Evolutionary conservation across 2,113 vertebrate genomes (phyloP).

Genomic region (Ibidorhyncha struthersii): DNA sequence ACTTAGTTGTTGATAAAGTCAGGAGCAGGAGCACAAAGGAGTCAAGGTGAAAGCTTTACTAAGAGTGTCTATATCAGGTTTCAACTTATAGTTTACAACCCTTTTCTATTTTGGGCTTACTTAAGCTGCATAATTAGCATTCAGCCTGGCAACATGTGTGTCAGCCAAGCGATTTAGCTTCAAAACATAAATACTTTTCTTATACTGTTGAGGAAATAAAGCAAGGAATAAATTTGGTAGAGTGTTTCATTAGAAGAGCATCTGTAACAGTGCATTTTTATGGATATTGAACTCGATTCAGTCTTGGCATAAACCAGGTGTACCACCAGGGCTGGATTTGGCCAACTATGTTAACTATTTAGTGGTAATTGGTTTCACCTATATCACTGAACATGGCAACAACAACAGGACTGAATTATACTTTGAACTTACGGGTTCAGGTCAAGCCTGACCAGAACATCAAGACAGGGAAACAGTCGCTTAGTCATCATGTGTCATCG

Average conservation of each 20-base stretch:
- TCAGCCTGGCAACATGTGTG: background rate
- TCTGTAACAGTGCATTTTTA: background rate
- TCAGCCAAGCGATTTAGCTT: background rate
- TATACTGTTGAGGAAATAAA: constrained; percentile 3
- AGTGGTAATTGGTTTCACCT: background rate
- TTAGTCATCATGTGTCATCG: background rate
- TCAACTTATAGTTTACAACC: background rate
- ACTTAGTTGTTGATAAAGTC: background rate
- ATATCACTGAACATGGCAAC: background rate
- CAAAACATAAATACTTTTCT: background rate
- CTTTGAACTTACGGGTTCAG: background rate
- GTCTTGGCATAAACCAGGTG: background rate
- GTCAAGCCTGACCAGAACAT: background rate
- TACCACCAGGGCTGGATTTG: background rate
- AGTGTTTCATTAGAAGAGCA: background rate
- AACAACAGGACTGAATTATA: background rate
- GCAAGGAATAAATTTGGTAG: background rate
- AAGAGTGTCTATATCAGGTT: background rate
- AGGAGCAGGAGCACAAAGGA: background rate
- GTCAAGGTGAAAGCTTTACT: background rate
- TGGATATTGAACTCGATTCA: background rate
- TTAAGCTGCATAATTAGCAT: constrained; percentile 3
- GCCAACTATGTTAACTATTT: background rate
- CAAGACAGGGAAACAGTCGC: background rate
- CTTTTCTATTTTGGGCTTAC: background rate